Conservation (phyloP, 2,797 vertebrate genomes). For the Australoheros facetus region DNA sequence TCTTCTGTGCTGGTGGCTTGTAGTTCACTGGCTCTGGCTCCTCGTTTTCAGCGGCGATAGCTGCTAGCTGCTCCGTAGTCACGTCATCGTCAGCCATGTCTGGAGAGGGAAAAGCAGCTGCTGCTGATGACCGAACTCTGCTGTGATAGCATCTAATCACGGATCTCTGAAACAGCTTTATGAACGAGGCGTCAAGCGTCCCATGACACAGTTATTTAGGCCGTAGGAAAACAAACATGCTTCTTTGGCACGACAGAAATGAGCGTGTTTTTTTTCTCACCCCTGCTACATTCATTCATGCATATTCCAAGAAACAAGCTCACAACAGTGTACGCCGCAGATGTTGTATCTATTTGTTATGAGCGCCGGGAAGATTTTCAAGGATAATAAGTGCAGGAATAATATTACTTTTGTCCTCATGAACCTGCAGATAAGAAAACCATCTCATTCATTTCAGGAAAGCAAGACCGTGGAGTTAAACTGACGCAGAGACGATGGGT, state of each 20-base stretch:
- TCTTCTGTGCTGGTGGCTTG: slow-evolving; percentile 92
- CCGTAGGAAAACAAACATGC: slow-evolving; percentile 8
- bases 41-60: slow-evolving; percentile 95
- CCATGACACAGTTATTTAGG: slow-evolving; percentile 27
- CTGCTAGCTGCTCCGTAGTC: slow-evolving; percentile 93
- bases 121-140: slow-evolving; percentile 29
- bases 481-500: neutral
- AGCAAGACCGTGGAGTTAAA: neutral
- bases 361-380: neutral
- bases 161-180: slow-evolving; percentile 49
- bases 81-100: slow-evolving; percentile 97
- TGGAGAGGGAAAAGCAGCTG: slow-evolving; percentile 2
- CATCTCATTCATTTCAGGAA: neutral
- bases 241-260: neutral
- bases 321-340: neutral
- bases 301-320: neutral
- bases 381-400: neutral
- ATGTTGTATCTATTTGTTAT: neutral
- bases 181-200: slow-evolving; percentile 22
- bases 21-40: slow-evolving; percentile 90
- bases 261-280: neutral
- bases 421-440: neutral
- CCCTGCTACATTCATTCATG: neutral
- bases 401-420: neutral
- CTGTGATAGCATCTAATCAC: slow-evolving; percentile 38